phyloP scores from a whole-genome alignment of 2,797 vertebrate species.

The Coregonus suidteri region DNA sequence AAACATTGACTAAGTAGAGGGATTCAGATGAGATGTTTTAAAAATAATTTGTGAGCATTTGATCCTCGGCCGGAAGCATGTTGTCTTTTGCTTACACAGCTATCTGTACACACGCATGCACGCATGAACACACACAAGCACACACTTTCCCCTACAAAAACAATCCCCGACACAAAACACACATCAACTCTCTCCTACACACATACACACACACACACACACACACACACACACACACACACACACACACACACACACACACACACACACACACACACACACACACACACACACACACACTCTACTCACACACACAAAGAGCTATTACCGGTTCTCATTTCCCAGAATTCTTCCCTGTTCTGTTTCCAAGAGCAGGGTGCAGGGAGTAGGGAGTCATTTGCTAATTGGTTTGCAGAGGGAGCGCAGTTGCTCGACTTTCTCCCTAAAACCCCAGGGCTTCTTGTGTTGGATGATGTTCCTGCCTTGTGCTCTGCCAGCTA shows the following conservation, averaged over 20 bases:
- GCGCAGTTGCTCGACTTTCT: conserved; percentile 66
- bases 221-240: not conserved
- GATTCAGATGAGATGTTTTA: not conserved
- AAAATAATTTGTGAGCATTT: not conserved
- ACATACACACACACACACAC: not conserved
- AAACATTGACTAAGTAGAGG: not conserved
- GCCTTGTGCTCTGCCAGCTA: conserved; percentile 72
- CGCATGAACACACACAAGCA: not conserved
- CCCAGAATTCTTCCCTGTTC: conserved; percentile 53
- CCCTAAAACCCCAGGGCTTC: conserved; percentile 66
- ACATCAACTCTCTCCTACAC: not conserved
- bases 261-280: not conserved
- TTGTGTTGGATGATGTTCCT: conserved; percentile 72
- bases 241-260: not conserved
- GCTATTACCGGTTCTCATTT: conserved; percentile 51
- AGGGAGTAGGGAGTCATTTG: conserved; percentile 73
- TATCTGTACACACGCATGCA: not conserved
- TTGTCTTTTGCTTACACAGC: not conserved
- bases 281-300: conserved; percentile 8
- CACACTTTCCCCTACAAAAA: no score
- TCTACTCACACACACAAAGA: not conserved
- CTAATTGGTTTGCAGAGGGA: conserved; percentile 77
- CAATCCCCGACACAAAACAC: no score
- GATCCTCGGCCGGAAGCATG: not conserved
- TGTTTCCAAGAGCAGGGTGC: conserved; percentile 60